A percentile compares a stretch with the other conserved stretches of the same genome.
phyloP scores from a whole-genome alignment of 2,113 vertebrate species.

The Strix aluco region DNA sequence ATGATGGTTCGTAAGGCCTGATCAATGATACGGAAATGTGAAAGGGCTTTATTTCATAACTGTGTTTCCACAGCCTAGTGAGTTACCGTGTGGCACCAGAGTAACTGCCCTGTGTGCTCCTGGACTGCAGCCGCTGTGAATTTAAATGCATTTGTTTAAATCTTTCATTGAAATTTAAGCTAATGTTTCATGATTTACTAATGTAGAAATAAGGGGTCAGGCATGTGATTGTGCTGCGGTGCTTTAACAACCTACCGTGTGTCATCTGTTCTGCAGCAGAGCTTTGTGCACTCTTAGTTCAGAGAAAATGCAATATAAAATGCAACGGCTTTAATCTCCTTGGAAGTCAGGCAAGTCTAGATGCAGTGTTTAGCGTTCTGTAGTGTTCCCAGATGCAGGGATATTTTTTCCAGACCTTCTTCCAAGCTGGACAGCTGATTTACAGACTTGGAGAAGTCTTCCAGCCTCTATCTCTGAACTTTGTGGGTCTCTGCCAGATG shows the following conservation, averaged over 20 bases:
- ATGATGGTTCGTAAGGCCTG: neutral
- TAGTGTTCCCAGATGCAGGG: neutral
- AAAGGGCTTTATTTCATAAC: neutral
- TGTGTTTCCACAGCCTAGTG: neutral
- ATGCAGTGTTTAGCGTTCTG: fast-evolving
- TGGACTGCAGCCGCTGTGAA: neutral
- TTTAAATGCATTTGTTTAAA: neutral
- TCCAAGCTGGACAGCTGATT: neutral
- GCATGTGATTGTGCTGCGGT: neutral
- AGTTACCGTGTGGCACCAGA: neutral
- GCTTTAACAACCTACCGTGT: neutral
- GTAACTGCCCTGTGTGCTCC: neutral
- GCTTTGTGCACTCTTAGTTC: neutral
- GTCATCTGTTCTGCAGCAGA: neutral
- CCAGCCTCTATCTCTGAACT: neutral
- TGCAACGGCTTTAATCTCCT: neutral
- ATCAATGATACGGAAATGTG: neutral
- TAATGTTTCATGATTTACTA: neutral
- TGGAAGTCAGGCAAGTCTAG: neutral
- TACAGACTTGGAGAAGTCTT: neutral
- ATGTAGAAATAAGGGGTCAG: neutral
- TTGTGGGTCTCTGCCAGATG: neutral
- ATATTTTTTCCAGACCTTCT: neutral
- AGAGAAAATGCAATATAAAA: neutral
- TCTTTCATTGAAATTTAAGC: neutral